Evolutionary conservation across 2,888 invertebrate genomes (phyloP).

Genomic region (Euzophera pinguis): DNA sequence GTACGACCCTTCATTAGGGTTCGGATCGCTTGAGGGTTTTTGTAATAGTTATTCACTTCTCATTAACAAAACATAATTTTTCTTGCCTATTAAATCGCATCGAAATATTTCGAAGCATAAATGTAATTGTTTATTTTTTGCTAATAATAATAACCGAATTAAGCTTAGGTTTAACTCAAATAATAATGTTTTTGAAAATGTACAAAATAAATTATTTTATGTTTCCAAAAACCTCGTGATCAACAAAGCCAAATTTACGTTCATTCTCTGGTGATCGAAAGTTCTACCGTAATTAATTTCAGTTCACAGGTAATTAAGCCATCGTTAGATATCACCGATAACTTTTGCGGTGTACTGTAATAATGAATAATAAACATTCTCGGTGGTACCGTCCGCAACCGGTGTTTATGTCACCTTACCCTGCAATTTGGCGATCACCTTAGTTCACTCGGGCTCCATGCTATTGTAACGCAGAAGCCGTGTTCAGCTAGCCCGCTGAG

Average conservation of each 20-base stretch:
- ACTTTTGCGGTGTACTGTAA: slow-evolving; percentile 41
- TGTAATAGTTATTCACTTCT: slow-evolving; percentile 58
- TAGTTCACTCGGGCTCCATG: slow-evolving; percentile 40
- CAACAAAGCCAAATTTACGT: too few relatives aligned
- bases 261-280: too few relatives aligned
- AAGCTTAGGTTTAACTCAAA: too few relatives aligned
- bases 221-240: too few relatives aligned
- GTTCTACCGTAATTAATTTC: neutral
- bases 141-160: neutral
- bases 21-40: slow-evolving; percentile 72
- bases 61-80: slow-evolving; percentile 48
- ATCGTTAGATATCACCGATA: slow-evolving; percentile 29
- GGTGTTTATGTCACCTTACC: slow-evolving; percentile 66
- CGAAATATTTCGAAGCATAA: neutral
- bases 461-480: slow-evolving; percentile 45
- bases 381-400: slow-evolving; percentile 40
- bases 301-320: slow-evolving; percentile 28
- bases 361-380: slow-evolving; percentile 45
- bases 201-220: too few relatives aligned
- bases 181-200: too few relatives aligned
- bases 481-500: slow-evolving; percentile 49
- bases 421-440: slow-evolving; percentile 72
- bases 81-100: neutral
- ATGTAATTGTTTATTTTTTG: neutral
- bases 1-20: slow-evolving; percentile 65